Evolutionary conservation across 2,113 vertebrate species (phyloP), one percentile per base, ranked within the genome.

Genomic region (Epinephelus fuscoguttatus): DNA sequence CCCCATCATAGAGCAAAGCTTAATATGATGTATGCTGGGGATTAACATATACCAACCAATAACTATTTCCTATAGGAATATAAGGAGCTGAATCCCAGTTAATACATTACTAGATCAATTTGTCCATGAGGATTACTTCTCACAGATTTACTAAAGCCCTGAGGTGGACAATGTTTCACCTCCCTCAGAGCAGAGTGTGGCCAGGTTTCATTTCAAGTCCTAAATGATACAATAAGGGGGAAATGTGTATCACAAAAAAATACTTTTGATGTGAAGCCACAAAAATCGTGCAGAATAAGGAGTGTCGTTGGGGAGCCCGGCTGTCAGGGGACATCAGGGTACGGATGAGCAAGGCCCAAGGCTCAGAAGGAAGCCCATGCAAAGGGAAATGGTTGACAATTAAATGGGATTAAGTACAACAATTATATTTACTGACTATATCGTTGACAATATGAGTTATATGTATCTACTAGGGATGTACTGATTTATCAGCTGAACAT

Each of bases 91-190:
- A 80, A 80, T 80, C 25, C 17, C 19, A 60, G 27, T 56, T 57
- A 74, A 74, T 56, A 70, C 70, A 3, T 64, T 33, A 21, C 19
- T 33, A 33, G 42, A 82, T 84, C 11, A 27, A 55, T 67, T 33
- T 75, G 15, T 68, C 25, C 19, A n/a, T 62, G 23, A 60, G 62
- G 80, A 83, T 80, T 85, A 76, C 45, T 33, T 18, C 52, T 55
- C 19, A 52, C 12, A 53, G 45, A 59, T 64, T 60, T 53, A 66
- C 30, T 66, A 19, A n/a, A 30, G 27, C 40, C 8, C 42, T 49
- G 15, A 0, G 23, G 40, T 50, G 42, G 18, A 21, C 23, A 25
- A 15, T 6, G 50, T 27, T 6, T 27, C 49, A 7, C 17, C 17
- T 6, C 11, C 1, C 9, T 14, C 23, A 30, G 23, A 27, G 4